Percentiles rank a stretch among this genome's conserved stretches.
These are phyloP conservation scores for Percina caprodes DNA, from an alignment of 2,113 vertebrate species.

Conservation along the genomic window DNA sequence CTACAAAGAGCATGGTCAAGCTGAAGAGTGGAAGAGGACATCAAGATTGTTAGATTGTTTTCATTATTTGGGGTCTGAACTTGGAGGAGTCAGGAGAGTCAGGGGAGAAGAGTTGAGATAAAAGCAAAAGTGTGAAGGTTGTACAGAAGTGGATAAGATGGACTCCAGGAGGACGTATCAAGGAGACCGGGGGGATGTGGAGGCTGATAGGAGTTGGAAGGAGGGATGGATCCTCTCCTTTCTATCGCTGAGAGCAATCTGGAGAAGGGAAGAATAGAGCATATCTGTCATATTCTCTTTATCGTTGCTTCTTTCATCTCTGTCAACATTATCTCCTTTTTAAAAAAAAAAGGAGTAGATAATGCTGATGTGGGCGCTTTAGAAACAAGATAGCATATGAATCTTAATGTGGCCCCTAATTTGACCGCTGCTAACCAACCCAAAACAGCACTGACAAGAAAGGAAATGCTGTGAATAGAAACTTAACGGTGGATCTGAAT, in stretches of 20 bases:
- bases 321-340: slow-evolving; percentile 40
- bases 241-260: slow-evolving; percentile 43
- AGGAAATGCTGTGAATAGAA: background rate
- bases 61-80: slow-evolving; percentile 43
- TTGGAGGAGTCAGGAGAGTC: slow-evolving; percentile 56
- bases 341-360: slow-evolving; percentile 19
- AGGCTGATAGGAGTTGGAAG: slow-evolving; percentile 57
- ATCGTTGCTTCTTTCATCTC: slow-evolving; percentile 46
- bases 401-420: slow-evolving; percentile 26
- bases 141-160: slow-evolving; percentile 64
- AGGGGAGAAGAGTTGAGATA: slow-evolving; percentile 59
- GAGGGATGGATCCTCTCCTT: slow-evolving; percentile 49
- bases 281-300: slow-evolving; percentile 39
- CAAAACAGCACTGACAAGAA: background rate
- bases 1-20: slow-evolving; percentile 60
- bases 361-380: background rate
- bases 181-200: slow-evolving; percentile 62
- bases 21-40: slow-evolving; percentile 43
- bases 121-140: slow-evolving; percentile 63
- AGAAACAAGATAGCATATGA: slow-evolving; percentile 14
- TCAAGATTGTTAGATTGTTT: slow-evolving; percentile 56
- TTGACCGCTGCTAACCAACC: background rate
- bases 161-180: slow-evolving; percentile 70
- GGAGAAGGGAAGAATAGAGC: slow-evolving; percentile 12
- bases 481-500: background rate